Evolutionary conservation across 2,888 invertebrate genomes (phyloP).

Genomic region (Brachypalpus laphriformis): DNA sequence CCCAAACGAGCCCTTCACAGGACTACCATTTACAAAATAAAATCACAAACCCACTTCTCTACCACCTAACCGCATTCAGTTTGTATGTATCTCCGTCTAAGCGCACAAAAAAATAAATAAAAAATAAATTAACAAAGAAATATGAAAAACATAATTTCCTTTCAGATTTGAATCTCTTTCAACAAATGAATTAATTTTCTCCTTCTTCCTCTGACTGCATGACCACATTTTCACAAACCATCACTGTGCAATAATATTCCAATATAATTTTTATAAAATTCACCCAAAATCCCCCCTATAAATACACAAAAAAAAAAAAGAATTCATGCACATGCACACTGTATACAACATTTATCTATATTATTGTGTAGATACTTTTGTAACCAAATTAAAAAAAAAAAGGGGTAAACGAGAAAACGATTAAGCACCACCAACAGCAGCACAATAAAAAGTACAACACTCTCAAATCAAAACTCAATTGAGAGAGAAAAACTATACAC

Average conservation of each 20-base stretch:
- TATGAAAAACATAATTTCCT: conserved; percentile 80
- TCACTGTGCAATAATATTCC: conserved; percentile 70
- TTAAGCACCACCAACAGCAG: conserved; percentile 68
- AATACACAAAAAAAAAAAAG: neutral
- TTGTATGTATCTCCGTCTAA: neutral
- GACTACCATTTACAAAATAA: neutral
- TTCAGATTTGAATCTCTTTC: conserved; percentile 73
- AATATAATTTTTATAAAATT: conserved; percentile 60
- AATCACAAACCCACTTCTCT: neutral
- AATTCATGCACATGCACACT: conserved; percentile 38
- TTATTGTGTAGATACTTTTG: conserved; percentile 48
- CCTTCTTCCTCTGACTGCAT: conserved; percentile 64
- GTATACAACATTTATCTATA: conserved; percentile 39
- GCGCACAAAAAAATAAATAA: conserved; percentile 45
- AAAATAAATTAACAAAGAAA: conserved; percentile 62
- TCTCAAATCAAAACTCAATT: conserved; percentile 74
- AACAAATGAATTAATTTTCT: conserved; percentile 72
- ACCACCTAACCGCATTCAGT: neutral
- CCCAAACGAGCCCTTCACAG: neutral
- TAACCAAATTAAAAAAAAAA: conserved; percentile 60
- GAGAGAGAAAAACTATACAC: conserved; percentile 43
- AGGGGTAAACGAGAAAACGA: conserved; percentile 69
- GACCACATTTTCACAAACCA: conserved; percentile 61
- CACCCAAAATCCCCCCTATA: conserved; percentile 33
- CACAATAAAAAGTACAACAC: conserved; percentile 73